Base-by-base conservation (phyloP, 2,797 vertebrate genomes). In the Mustela erminea region DNA sequence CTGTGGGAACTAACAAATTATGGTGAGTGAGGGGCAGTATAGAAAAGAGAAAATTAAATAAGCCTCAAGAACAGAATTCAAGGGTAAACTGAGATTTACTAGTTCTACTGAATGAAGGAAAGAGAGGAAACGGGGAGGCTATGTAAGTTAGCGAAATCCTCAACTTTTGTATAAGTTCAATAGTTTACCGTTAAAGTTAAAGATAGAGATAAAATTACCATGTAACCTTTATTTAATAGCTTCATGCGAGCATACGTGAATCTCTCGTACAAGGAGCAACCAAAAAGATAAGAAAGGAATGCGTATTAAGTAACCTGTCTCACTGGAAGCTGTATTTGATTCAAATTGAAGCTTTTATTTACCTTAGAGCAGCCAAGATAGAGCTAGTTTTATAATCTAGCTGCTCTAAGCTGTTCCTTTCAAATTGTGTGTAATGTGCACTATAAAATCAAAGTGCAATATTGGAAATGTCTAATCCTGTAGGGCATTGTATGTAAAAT, bases 381-480 rank as follows among this genome's bases (percentile, higher is more conserved):
- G 70, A 43, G 5, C 20, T 23, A 41, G n/a, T 86, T 74, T 77
- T 41, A 35, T 70, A 49, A 56, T 58, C 18, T 92, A 89, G 2
- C 9, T 46, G 13, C 43, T 74, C 38, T 64, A 82, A 60, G 27
- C 62, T 70, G 0, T 85, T 80, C 27, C 80, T 74, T 81, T 83
- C 29, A 90, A 83, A 77, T 87, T 70, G 83, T 78, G 20, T 15
- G 32, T 54, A 93, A 29, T 83, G 54, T 87, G 1, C 23, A 62
- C 8, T 93, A 35, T 93, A 94, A 93, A 52, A 70, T 46, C 13
- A 74, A 96, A 92, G 11, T 77, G 2, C 8, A 78, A n/a, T 87
- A n/a, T 41, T 95, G 7, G 43, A 78, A 87, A 29, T 25, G 15
- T 2, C 70, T 70, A 88, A 80, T 0, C 1, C 41, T 68, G 32